These are phyloP conservation scores for Phaedon cochleariae DNA, from an alignment of 2,888 invertebrate species.

Conservation along the genomic window DNA sequence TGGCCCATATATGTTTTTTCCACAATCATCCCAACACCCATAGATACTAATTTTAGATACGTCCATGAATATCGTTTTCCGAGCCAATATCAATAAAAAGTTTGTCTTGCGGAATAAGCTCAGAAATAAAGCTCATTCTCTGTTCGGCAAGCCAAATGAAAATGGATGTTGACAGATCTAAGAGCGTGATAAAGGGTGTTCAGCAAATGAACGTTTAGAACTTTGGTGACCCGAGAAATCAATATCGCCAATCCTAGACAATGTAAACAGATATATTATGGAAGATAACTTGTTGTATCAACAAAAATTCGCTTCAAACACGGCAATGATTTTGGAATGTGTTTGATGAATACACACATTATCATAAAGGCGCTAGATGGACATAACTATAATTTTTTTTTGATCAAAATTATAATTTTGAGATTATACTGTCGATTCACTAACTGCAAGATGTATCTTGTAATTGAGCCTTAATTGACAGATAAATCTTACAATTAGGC, in stretches of 20 bases:
- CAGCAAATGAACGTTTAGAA: background rate
- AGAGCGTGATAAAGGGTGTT: conserved; percentile 1
- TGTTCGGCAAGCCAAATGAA: background rate
- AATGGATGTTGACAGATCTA: background rate
- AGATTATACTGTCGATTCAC: too few relatives aligned
- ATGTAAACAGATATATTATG: background rate
- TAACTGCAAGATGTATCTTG: too few relatives aligned
- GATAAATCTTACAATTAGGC: too few relatives aligned
- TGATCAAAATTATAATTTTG: too few relatives aligned
- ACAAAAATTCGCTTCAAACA: too few relatives aligned
- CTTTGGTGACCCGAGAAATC: background rate
- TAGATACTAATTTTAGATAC: background rate
- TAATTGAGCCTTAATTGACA: too few relatives aligned
- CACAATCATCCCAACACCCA: too few relatives aligned
- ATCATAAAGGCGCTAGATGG: too few relatives aligned
- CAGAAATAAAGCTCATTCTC: background rate
- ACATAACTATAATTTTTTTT: too few relatives aligned
- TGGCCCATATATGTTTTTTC: too few relatives aligned
- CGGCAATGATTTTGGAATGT: too few relatives aligned
- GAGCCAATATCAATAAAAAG: background rate
- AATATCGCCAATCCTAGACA: background rate
- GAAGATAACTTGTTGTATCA: background rate
- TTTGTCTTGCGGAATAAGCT: background rate
- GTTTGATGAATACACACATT: too few relatives aligned
- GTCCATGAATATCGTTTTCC: background rate